Evolutionary conservation across 2,888 invertebrate genomes (phyloP).

Genomic region (Rosalia funebris): DNA sequence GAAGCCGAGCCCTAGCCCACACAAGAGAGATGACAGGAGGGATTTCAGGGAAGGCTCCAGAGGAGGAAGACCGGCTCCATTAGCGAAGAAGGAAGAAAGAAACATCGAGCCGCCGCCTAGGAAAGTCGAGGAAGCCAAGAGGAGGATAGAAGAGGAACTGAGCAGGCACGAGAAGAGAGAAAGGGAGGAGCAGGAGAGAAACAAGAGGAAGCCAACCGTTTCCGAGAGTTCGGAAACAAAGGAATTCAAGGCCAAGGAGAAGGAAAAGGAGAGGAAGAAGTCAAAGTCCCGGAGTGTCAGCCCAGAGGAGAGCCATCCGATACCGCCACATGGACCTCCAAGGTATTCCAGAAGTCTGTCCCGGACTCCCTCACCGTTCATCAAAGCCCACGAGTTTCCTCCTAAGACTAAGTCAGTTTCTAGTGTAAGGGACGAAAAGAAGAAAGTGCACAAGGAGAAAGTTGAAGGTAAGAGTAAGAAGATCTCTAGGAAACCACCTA

Average conservation of each 20-base stretch:
- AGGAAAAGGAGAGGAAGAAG: constrained; percentile 51
- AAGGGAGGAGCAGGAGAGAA: constrained; percentile 44
- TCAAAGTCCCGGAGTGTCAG: constrained; percentile 60
- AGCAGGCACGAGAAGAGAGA: constrained; percentile 48
- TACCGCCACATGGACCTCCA: constrained; percentile 62
- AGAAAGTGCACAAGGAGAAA: constrained; percentile 62
- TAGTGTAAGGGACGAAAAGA: constrained; percentile 63
- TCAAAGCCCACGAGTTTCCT: constrained; percentile 74
- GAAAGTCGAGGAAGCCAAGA: constrained; percentile 50
- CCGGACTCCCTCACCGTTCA: constrained; percentile 87
- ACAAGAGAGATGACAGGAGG: constrained; percentile 51
- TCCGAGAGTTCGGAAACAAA: constrained; percentile 46
- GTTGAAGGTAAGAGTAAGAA: constrained; percentile 56
- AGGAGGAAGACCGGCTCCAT: constrained; percentile 34
- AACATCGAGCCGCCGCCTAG: constrained; percentile 57
- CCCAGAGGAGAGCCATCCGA: constrained; percentile 55
- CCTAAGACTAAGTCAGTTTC: constrained; percentile 59
- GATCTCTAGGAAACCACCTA: constrained; percentile 58
- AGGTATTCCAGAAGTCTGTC: constrained; percentile 81
- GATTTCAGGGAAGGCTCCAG: constrained; percentile 59
- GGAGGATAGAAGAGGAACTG: constrained; percentile 53
- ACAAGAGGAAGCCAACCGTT: constrained; percentile 44
- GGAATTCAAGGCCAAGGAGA: constrained; percentile 45
- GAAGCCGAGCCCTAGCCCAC: constrained; percentile 60
- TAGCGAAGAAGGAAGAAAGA: constrained; percentile 51